Base-by-base conservation (phyloP, 2,113 vertebrate species). In the Ictalurus punctatus region DNA sequence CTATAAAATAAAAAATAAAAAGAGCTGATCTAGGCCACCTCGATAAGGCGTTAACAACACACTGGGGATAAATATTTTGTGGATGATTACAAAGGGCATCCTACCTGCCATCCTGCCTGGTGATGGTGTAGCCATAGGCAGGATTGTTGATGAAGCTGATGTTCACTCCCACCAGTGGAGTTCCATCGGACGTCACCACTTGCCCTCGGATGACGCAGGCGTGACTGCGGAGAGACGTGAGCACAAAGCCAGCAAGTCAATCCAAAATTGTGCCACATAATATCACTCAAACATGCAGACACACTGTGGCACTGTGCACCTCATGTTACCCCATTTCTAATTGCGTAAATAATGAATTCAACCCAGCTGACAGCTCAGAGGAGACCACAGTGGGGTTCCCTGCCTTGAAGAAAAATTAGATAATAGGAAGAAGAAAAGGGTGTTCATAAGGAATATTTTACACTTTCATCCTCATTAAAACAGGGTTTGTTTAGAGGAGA, bases 191-290 rank as follows among this genome's bases (percentile, higher is more conserved):
- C 0, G 98, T 99, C 92, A 99, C 97, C 83, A 99, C 98, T 93
- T 99, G 98, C 89, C 98, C 98, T 88, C 98, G 97, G 76, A 99
- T 99, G 86, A 99, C 98, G 93, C 98, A 99, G 0, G 97, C 97
- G 0, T 99, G 98, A 83, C 98, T 99, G 94, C 27, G 30, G 63
- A 90, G 6, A 85, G 19, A 69, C 59, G 40, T 23, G 54, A 40
- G 69, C 44, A 79, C 23, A 52, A 82, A 78, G n/a, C 2, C 16
- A 27, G 25, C 25, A 30, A 88, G 59, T 87, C 71, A 65, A 7
- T 59, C 12, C 21, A 7, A 52, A 13, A 37, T 30, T 81, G 40
- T 59, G 84, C 67, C 17, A 34, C 48, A 61, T 76, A 21, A 79
- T 48, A 52, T 65, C 40, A 52, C 58, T 48, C 71, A 52, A 9